Evolutionary conservation across 2,113 vertebrate genomes (phyloP), one percentile per base, ranked within the genome.

Genomic region (Pterocles gutturalis): DNA sequence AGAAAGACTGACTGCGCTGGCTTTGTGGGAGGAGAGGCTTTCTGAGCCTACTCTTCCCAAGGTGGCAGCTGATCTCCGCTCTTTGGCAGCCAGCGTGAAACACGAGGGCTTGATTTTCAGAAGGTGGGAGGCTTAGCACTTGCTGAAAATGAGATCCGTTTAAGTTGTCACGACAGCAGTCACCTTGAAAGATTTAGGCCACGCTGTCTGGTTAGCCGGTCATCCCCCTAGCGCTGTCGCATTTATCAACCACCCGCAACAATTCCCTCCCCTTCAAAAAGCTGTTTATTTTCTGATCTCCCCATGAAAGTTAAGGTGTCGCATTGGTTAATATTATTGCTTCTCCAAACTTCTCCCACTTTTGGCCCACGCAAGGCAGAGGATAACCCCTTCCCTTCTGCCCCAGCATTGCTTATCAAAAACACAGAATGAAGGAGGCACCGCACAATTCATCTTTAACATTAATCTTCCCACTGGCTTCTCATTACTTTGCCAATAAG

Each of bases 401-500:
- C 81, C 62, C 53, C 80, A 86, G 6, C 31, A 91, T 53, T 61
- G 81, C 87, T 96, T 94, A 83, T 66, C 69, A 90, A 58, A 86
- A 95, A 93, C 94, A 58, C 54, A 71, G 55, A 67, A 25, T 13
- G 81, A 91, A 84, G 62, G 86, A 95, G 58, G 55, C 93, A 92
- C 43, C 31, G 85, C 87, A 90, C 90, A 54, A 93, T 72, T 93
- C 94, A 94, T 87, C 64, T 83, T 91, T 78, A 95, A 96, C 96
- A 98, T 98, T 96, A 94, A 96, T 98, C 97, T 98, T 98, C 95
- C 93, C 61, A 95, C 96, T 61, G 65, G 86, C 90, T 97, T 98
- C 98, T 98, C 97, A 97, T 98, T 97, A 97, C 96, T 97, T 97
- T 98, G 97, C 96, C 98, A 98, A 98, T 98, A 98, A 98, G 96